These are phyloP conservation scores for Halocaridina rubra DNA, from an alignment of 2,888 invertebrate genomes.

Conservation along the genomic window DNA sequence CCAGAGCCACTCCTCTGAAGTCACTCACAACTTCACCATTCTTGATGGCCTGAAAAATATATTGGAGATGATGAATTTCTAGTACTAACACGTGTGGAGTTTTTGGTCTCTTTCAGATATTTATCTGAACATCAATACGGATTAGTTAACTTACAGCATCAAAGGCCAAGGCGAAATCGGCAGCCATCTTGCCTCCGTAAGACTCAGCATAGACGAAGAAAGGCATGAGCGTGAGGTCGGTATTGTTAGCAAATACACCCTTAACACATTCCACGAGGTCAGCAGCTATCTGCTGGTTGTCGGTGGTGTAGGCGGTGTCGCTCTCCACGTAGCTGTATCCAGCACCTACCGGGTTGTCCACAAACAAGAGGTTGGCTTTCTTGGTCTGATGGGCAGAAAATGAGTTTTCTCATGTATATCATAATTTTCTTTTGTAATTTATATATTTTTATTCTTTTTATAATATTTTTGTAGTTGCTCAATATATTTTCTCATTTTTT, in stretches of 20 bases:
- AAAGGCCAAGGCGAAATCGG: conserved; percentile 58
- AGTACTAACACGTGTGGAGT: too few species aligned
- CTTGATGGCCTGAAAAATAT: conserved; percentile 75
- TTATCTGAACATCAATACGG: too few species aligned
- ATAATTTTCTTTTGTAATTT: too few species aligned
- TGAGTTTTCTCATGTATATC: too few species aligned
- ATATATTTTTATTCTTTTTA: too few species aligned
- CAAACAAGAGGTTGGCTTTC: conserved; percentile 63
- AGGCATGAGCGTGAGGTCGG: conserved; percentile 67
- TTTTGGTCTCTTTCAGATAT: too few species aligned
- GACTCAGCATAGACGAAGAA: conserved; percentile 68
- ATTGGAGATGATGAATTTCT: too few species aligned
- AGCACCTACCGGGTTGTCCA: conserved; percentile 70
- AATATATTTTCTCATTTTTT: too few species aligned
- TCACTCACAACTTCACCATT: conserved; percentile 76
- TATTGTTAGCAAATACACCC: conserved; percentile 69
- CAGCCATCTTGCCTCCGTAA: conserved; percentile 64
- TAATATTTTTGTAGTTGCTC: too few species aligned
- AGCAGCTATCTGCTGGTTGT: conserved; percentile 68
- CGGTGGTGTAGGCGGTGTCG: conserved; percentile 67
- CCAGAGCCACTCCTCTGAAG: conserved; percentile 83
- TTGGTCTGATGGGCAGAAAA: conserved; percentile 62
- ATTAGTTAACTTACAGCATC: conserved; percentile 37
- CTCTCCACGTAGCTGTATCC: conserved; percentile 70
- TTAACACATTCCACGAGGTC: conserved; percentile 68